These are phyloP conservation scores for Drosophila dunni DNA, from an alignment of 1,140 invertebrate genomes.

Conservation along the genomic window DNA sequence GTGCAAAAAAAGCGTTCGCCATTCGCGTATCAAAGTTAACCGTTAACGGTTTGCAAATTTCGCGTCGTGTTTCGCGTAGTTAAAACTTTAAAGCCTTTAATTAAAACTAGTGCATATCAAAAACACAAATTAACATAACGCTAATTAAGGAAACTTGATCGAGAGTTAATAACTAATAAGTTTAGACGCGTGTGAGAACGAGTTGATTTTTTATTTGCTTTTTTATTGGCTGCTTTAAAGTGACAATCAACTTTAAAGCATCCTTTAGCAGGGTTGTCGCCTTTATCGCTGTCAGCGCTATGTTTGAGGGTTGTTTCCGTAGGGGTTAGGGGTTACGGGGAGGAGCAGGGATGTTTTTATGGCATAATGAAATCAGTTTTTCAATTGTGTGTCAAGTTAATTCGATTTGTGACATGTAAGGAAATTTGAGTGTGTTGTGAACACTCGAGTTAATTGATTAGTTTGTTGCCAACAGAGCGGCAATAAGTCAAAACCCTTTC, in stretches of 20 bases:
- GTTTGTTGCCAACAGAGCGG: conserved; percentile 37
- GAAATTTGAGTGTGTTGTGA: conserved; percentile 30
- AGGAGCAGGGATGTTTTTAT: conserved; percentile 24
- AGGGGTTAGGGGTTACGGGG: background rate
- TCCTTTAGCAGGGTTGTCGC: background rate
- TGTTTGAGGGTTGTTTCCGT: conserved; percentile 5
- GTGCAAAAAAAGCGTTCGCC: conserved; percentile 33
- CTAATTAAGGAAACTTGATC: conserved; percentile 8
- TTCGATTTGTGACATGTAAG: conserved; percentile 59
- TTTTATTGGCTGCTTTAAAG: background rate
- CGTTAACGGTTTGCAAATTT: conserved; percentile 71
- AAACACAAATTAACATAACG: conserved; percentile 12
- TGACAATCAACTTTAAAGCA: background rate
- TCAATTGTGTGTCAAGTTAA: conserved; percentile 66
- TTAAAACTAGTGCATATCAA: conserved; percentile 13
- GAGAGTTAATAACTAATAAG: background rate
- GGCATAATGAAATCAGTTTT: conserved; percentile 67
- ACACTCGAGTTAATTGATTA: conserved; percentile 78
- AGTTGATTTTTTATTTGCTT: background rate
- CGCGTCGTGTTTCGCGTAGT: conserved; percentile 3
- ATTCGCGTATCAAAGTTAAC: conserved; percentile 76
- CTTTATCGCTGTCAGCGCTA: conserved; percentile 13
- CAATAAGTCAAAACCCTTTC: conserved; percentile 53
- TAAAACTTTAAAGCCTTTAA: background rate
- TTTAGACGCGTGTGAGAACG: conserved; percentile 21